Evolutionary conservation across 2,888 invertebrate species (phyloP), one percentile per base, ranked within the genome.

Genomic region (Sphinx pinastri): DNA sequence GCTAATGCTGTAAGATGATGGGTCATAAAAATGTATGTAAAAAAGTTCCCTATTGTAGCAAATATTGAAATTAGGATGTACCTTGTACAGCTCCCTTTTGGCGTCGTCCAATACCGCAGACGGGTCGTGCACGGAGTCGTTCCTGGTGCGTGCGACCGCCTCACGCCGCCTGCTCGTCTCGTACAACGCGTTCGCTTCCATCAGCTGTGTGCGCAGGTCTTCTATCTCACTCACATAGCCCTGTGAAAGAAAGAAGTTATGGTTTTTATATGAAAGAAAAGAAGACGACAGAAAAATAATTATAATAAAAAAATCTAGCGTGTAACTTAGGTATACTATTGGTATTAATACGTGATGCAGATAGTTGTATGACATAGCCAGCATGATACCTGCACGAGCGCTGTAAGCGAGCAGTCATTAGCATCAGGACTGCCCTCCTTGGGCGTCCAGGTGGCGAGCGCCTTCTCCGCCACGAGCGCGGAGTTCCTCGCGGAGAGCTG

Each of bases 181-280:
- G 74, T 91, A 89, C 79, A 93, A 73, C 2, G 90, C 91, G 73
- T 84, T 98, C 0, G 98, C 96, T 89, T 99, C 99, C 84, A 98
- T 95, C 69, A 99, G 91, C 85, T 98, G 97, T 0, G 98, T 97
- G 82, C 98, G 95, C 12, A 99, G 91, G 77, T 98, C 98, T 90
- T 99, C 99, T 79, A 99, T 98, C 93, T 99, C 99, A 81, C 96
- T 96, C 68, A 99, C 94, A 88, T 99, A 99, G 0, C 96, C 97
- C 85, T 97, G 77, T 12, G 19, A 47, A 3, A n/a, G 51, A 14
- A 52, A n/a, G 14, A n/a, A 52, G 14, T 25, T 25, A 25, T 25
- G 25, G 25, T 25, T 25, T 25, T 25, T 25, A 25, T 25, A 51
- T 16, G 14, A 6, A 52, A 19, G 16, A 63, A 11, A 45, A 1